These are phyloP conservation scores for Pristiophorus japonicus DNA, from an alignment of 2,113 vertebrate genomes.

Conservation along the genomic window DNA sequence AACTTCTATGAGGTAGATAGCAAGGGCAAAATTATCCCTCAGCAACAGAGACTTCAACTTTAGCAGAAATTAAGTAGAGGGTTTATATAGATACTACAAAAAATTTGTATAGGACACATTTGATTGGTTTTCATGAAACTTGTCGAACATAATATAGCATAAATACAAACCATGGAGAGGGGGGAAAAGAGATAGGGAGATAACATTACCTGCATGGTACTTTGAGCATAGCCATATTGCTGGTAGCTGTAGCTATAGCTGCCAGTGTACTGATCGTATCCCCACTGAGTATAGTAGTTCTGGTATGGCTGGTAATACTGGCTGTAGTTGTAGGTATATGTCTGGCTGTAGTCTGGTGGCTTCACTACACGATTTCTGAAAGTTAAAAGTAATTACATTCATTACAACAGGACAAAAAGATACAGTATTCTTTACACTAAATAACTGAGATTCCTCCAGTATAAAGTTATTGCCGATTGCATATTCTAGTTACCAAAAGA, in stretches of 20 bases:
- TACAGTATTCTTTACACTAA: not conserved
- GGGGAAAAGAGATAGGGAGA: too few species aligned
- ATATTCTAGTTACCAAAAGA: not conserved
- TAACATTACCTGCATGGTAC: constrained; percentile 66
- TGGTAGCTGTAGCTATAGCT: constrained; percentile 78
- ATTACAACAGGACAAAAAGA: not conserved
- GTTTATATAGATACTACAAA: not conserved
- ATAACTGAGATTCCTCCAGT: not conserved
- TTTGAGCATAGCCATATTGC: constrained; percentile 78
- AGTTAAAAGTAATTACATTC: not conserved
- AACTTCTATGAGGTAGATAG: not conserved
- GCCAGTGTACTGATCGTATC: constrained; percentile 75
- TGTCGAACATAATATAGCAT: not conserved
- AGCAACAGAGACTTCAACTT: not conserved
- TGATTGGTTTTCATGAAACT: not conserved
- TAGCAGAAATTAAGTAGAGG: not conserved
- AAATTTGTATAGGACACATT: not conserved
- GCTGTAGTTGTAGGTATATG: constrained; percentile 69
- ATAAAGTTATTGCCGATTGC: not conserved
- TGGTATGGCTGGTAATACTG: constrained; percentile 77
- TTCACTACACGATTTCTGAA: constrained; percentile 34
- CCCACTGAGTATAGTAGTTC: constrained; percentile 77
- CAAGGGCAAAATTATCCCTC: not conserved
- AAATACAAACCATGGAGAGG: not conserved
- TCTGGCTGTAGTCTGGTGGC: constrained; percentile 57